phyloP scores from a whole-genome alignment of 2,888 invertebrate genomes.

The Eupithecia exiguata region DNA sequence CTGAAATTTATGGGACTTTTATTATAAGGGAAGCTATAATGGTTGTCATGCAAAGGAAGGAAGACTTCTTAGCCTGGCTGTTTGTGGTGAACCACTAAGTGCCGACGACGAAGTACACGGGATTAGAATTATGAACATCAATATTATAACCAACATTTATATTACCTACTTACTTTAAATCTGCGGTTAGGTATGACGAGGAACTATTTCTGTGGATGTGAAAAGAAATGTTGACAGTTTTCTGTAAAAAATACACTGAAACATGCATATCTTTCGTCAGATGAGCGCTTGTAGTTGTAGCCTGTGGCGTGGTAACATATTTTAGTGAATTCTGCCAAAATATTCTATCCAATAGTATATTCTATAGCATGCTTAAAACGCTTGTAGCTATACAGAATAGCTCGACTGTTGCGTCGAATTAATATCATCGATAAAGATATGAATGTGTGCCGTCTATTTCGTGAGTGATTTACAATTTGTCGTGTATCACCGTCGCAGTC shows the following conservation, averaged over 20 bases:
- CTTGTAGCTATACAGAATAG: slow-evolving; percentile 31
- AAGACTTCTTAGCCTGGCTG: slow-evolving; percentile 58
- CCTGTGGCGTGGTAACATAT: slow-evolving; percentile 12
- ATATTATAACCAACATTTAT: slow-evolving; percentile 54
- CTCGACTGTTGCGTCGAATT: slow-evolving; percentile 45
- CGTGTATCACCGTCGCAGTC: slow-evolving; percentile 61
- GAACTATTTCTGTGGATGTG: slow-evolving; percentile 17
- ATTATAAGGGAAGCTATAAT: slow-evolving; percentile 49
- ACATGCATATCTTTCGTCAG: slow-evolving; percentile 10
- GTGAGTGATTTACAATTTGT: slow-evolving; percentile 66
- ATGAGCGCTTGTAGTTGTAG: not conserved
- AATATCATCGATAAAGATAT: slow-evolving; percentile 56
- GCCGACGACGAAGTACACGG: slow-evolving; percentile 54
- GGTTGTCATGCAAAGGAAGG: slow-evolving; percentile 63
- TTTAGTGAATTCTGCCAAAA: slow-evolving; percentile 20
- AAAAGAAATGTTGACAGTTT: slow-evolving; percentile 10
- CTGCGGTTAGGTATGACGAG: slow-evolving; percentile 17
- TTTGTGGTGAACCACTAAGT: slow-evolving; percentile 72
- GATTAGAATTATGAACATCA: slow-evolving; percentile 57
- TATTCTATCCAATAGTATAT: slow-evolving; percentile 3
- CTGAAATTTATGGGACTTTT: slow-evolving; percentile 46
- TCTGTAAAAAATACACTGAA: slow-evolving; percentile 3
- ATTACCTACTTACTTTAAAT: slow-evolving; percentile 24
- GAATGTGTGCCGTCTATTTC: slow-evolving; percentile 61
- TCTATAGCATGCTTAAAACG: slow-evolving; percentile 4